Conservation (phyloP, 2,113 vertebrate species). For the Cottus gobio region DNA sequence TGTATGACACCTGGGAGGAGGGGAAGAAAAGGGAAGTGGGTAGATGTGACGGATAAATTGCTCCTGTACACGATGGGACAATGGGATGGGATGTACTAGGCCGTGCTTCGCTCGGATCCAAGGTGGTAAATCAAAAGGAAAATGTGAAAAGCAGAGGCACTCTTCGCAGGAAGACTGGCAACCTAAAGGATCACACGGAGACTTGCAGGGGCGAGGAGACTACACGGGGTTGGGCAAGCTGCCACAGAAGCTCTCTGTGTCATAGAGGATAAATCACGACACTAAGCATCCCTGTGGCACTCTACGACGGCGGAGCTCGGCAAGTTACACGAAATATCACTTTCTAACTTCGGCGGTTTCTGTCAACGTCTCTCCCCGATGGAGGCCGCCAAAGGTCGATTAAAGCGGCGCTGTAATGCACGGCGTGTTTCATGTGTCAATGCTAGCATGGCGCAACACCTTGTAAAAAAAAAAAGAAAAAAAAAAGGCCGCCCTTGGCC, state of each 20-base stretch:
- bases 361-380: slow-evolving; percentile 11
- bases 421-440: neutral
- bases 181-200: slow-evolving; percentile 41
- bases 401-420: slow-evolving; percentile 1
- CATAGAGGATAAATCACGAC: slow-evolving; percentile 68
- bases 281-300: slow-evolving; percentile 34
- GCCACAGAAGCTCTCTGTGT: slow-evolving; percentile 76
- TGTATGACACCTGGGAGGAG: slow-evolving; percentile 10
- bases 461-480: slow-evolving; percentile 34
- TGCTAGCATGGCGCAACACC: slow-evolving; percentile 11
- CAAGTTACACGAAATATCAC: slow-evolving; percentile 44
- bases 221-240: slow-evolving; percentile 56
- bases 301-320: slow-evolving; percentile 4
- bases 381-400: slow-evolving; percentile 29
- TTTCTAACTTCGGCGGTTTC: slow-evolving; percentile 45
- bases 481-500: slow-evolving; percentile 12
- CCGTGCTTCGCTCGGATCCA: slow-evolving; percentile 4
- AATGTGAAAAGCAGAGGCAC: slow-evolving; percentile 21
- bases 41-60: slow-evolving; percentile 19
- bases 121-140: slow-evolving; percentile 27
- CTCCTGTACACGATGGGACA: slow-evolving; percentile 19
- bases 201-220: slow-evolving; percentile 47
- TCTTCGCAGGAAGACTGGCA: slow-evolving; percentile 28
- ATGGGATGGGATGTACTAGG: slow-evolving; percentile 7
- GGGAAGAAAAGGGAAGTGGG: neutral